Percentiles rank a stretch among this genome's conserved stretches.
Evolutionary conservation across 2,888 invertebrate species (phyloP).

Genomic region (Volucella inanis): DNA sequence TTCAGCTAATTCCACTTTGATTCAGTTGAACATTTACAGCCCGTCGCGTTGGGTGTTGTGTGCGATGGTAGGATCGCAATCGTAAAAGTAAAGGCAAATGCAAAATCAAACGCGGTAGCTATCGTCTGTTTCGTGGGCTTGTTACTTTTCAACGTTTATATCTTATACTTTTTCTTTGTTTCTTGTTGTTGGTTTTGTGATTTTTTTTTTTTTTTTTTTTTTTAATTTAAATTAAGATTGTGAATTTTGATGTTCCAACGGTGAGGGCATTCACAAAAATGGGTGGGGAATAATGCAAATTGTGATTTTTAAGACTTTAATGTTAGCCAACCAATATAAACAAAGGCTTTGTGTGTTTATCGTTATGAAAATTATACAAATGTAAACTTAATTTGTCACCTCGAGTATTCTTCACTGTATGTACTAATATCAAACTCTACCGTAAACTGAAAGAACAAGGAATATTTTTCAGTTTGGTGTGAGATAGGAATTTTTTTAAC

Average conservation of each 20-base stretch:
- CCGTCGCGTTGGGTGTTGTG: conserved; percentile 69
- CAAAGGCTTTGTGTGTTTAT: conserved; percentile 53
- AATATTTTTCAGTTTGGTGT: conserved; percentile 60
- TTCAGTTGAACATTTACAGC: conserved; percentile 73
- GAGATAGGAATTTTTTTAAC: conserved; percentile 50
- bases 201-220: conserved; percentile 49
- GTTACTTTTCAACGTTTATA: not conserved
- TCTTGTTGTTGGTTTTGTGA: conserved; percentile 31
- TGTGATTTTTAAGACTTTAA: conserved; percentile 48
- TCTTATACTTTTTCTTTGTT: conserved; percentile 32
- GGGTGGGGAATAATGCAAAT: conserved; percentile 58
- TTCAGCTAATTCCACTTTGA: conserved; percentile 64
- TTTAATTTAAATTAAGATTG: conserved; percentile 39
- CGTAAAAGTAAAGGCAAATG: conserved; percentile 7
- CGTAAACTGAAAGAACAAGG: conserved; percentile 42
- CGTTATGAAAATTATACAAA: conserved; percentile 57
- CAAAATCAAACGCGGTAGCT: conserved; percentile 36
- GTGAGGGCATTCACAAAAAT: conserved; percentile 38
- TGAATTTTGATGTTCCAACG: conserved; percentile 46
- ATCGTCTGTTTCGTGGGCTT: conserved; percentile 37
- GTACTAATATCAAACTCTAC: conserved; percentile 54
- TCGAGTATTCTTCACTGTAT: conserved; percentile 34
- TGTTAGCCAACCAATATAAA: conserved; percentile 62
- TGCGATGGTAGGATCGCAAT: conserved; percentile 15
- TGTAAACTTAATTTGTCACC: conserved; percentile 73